Percentiles rank a stretch among this genome's conserved stretches.
Evolutionary conservation across 2,888 invertebrate genomes (phyloP).

Genomic region (Heliconius ethilla): DNA sequence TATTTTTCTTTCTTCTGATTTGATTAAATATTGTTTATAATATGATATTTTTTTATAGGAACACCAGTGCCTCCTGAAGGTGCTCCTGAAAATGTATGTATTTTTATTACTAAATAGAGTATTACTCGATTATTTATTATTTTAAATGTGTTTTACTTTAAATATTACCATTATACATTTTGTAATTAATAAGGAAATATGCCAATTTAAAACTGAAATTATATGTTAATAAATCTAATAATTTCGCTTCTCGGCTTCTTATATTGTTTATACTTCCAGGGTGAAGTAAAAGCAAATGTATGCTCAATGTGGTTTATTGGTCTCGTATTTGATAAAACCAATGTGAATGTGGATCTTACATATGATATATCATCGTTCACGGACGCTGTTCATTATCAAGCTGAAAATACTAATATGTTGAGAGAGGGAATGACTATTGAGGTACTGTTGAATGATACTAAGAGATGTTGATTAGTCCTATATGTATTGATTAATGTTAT

Average conservation of each 20-base stretch:
- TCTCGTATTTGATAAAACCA: slow-evolving; percentile 93
- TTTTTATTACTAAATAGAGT: neutral
- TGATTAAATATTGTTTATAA: neutral
- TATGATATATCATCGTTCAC: slow-evolving; percentile 95
- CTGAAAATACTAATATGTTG: slow-evolving; percentile 85
- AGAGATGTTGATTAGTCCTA: too few species aligned
- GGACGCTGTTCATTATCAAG: slow-evolving; percentile 91
- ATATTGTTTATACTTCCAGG: slow-evolving; percentile 53
- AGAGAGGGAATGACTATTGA: slow-evolving; percentile 88
- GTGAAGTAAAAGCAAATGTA: slow-evolving; percentile 75
- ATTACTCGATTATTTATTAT: neutral
- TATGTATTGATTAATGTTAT: too few species aligned
- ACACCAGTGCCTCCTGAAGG: slow-evolving; percentile 56
- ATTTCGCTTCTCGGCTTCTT: neutral
- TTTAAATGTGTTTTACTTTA: neutral
- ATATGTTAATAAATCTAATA: neutral
- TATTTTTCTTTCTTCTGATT: too few species aligned
- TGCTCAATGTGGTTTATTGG: slow-evolving; percentile 99
- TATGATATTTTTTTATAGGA: slow-evolving; percentile 51
- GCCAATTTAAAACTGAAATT: neutral
- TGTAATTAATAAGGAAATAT: too few species aligned
- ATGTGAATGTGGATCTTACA: slow-evolving; percentile 95
- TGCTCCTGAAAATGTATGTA: slow-evolving; percentile 68
- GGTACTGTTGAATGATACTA: slow-evolving; percentile 54
- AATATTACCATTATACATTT: neutral